Evolutionary conservation across 2,888 invertebrate species (phyloP), one percentile per base, ranked within the genome.

Genomic region (Dryobota labecula): DNA sequence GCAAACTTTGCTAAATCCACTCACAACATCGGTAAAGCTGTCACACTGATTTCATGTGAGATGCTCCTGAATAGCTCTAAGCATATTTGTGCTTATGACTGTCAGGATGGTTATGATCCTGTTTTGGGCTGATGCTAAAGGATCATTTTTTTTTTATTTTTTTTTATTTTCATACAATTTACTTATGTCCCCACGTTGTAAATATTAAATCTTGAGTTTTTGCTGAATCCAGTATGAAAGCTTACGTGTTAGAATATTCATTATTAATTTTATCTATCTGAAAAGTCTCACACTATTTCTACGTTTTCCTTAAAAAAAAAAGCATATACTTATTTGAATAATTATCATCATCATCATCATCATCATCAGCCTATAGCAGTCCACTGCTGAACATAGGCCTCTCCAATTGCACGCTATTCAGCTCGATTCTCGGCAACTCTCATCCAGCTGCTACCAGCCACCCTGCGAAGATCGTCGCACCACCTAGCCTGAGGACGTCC

Each of bases 1-100:
- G 18, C 38, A 43, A 80, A 80, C 65, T 69, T 66, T 51, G 51
- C 64, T 58, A 47, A 70, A 70, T 56, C 43, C 9, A 63, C 27
- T 64, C 49, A 30, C 47, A 47, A 45, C 13, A n/a, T 71, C 20
- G 47, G 15, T 67, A 51, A 58, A 68, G 57, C 57, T 78, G 67
- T 70, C 56, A 43, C 58, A 58, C 63, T 60, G 60, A 72, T 75
- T 72, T 57, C 61, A 49, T 60, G 49, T 49, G 7, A 20, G 24
- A 45, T 20, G 18, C 47, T 54, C 15, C 6, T 18, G 43, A 54
- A 70, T 45, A 30, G 30, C 30, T 24, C 1, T 24, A 7, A n/a
- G 20, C n/a, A 41, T 18, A 9, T 36, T 8, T 49, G 27, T 13
- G 51, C 15, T 51, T 51, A 9, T 43, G 33, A 8, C 15, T 30